Evolutionary conservation across 2,797 vertebrate genomes (phyloP).

Genomic region (Lacerta bilineata): DNA sequence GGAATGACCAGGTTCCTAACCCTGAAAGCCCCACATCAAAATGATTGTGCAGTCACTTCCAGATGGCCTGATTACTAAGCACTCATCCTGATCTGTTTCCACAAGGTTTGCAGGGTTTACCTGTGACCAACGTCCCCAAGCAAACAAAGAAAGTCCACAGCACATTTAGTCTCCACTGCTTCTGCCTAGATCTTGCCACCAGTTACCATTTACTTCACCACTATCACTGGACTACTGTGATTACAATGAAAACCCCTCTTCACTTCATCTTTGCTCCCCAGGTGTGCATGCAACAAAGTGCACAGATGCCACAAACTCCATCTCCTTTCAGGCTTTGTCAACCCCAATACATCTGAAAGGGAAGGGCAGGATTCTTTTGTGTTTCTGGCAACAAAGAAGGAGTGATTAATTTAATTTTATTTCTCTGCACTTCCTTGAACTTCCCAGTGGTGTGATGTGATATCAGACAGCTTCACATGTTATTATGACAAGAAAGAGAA

Average conservation of each 20-base stretch:
- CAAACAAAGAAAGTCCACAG: neutral
- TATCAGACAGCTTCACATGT: neutral
- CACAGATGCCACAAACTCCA: neutral
- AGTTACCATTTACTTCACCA: too few relatives aligned
- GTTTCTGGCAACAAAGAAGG: neutral
- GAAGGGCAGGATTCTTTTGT: neutral
- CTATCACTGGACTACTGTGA: neutral
- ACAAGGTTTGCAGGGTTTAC: too few relatives aligned
- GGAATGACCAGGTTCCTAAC: neutral
- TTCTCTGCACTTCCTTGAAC: neutral
- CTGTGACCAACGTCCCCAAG: too few relatives aligned
- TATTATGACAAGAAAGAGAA: neutral
- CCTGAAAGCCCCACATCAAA: neutral
- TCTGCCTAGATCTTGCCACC: neutral
- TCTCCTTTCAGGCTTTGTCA: neutral
- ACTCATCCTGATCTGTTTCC: too few relatives aligned
- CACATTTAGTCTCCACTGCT: neutral
- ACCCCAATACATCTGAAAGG: neutral
- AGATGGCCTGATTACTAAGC: too few relatives aligned
- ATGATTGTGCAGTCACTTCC: slow-evolving; percentile 12
- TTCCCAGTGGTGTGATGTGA: neutral
- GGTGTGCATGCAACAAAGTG: neutral
- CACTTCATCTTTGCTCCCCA: neutral
- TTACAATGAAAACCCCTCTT: neutral
- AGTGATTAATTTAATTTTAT: neutral